Percentiles rank a stretch among this genome's conserved stretches.
phyloP scores from a whole-genome alignment of 2,113 vertebrate species.

The Scalopus aquaticus region DNA sequence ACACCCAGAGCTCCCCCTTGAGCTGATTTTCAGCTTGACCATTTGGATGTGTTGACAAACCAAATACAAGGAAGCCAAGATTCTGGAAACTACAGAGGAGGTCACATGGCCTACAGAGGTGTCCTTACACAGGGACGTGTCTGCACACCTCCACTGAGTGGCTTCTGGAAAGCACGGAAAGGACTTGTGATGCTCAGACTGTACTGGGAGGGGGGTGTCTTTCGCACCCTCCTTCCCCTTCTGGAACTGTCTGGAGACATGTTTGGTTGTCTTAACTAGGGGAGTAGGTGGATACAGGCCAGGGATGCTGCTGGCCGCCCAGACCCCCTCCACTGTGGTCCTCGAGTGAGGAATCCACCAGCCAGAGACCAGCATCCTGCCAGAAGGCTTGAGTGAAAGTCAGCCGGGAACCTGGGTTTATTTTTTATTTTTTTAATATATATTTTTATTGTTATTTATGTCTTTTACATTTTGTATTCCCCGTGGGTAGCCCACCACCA shows the following conservation, averaged over 20 bases:
- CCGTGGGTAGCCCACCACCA: too few species aligned
- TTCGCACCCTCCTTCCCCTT: not conserved
- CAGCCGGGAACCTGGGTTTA: not conserved
- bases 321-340: not conserved
- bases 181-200: too few species aligned
- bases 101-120: too few species aligned
- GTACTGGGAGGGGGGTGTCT: too few species aligned
- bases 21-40: not conserved
- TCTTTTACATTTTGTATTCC: too few species aligned
- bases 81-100: not conserved
- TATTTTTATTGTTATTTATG: too few species aligned
- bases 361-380: too few species aligned
- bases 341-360: not conserved
- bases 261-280: not conserved
- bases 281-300: not conserved
- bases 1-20: not conserved
- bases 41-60: not conserved
- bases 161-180: too few species aligned
- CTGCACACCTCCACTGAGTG: too few species aligned
- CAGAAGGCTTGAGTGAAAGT: not conserved
- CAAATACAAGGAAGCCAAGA: not conserved
- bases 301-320: not conserved
- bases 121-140: too few species aligned
- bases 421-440: too few species aligned
- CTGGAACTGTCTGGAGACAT: not conserved